Evolutionary conservation across 1,140 invertebrate genomes (phyloP).

Genomic region (Saxidomus purpurata): DNA sequence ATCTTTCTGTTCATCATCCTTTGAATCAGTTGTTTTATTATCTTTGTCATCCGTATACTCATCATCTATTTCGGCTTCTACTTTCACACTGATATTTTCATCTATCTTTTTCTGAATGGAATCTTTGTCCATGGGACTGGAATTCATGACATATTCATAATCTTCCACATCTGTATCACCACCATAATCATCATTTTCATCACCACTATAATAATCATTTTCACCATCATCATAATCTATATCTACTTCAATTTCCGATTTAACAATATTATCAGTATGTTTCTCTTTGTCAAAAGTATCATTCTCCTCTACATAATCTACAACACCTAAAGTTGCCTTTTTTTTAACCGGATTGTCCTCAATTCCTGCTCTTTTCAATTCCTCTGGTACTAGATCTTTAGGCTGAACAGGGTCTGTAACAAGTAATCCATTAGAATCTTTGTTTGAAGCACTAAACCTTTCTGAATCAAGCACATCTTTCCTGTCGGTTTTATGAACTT

Average conservation of each 20-base stretch:
- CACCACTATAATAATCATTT: constrained; percentile 43
- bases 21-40: neutral
- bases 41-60: neutral
- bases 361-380: too few relatives aligned
- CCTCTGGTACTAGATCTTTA: neutral
- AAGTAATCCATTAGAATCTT: neutral
- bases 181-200: constrained; percentile 44
- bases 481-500: neutral
- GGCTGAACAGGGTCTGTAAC: neutral
- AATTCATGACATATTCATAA: constrained; percentile 40
- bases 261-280: neutral
- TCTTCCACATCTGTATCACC: constrained; percentile 58
- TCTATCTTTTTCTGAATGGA: neutral
- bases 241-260: neutral
- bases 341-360: too few relatives aligned
- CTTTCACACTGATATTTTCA: neutral
- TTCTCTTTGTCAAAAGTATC: neutral
- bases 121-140: neutral
- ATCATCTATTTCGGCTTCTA: neutral
- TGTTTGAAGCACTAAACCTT: neutral
- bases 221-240: constrained; percentile 1
- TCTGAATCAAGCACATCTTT: neutral
- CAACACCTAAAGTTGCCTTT: neutral
- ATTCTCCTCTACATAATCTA: neutral
- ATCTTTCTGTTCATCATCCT: constrained; percentile 9